These are phyloP conservation scores for Diplodus sargus DNA, from an alignment of 2,797 vertebrate species.

Conservation along the genomic window DNA sequence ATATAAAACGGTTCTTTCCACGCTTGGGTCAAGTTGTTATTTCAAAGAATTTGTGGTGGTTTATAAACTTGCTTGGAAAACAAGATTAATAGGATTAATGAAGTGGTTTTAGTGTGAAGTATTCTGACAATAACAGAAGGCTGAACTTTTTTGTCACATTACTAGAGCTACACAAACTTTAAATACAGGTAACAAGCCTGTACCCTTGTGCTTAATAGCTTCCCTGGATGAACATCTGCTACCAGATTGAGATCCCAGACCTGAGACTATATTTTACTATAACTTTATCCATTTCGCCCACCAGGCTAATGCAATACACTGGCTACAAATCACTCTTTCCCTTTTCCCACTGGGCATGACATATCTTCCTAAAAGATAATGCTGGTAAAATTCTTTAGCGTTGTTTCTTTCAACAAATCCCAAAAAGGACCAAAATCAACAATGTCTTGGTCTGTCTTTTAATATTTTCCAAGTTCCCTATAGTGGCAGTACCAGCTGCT, in stretches of 20 bases:
- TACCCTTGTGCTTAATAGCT: neutral
- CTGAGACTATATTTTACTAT: neutral
- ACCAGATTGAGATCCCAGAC: neutral
- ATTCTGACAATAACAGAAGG: constrained; percentile 10
- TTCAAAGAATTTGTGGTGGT: constrained; percentile 28
- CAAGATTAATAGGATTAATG: neutral
- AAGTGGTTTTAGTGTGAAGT: neutral
- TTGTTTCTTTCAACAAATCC: neutral
- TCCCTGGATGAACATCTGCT: neutral
- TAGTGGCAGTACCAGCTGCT: too few relatives aligned
- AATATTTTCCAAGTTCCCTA: neutral
- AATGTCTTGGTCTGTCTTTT: neutral
- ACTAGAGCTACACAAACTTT: neutral
- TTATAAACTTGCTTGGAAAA: constrained; percentile 36
- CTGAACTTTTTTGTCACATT: neutral
- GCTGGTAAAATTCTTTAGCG: neutral
- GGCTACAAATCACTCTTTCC: neutral
- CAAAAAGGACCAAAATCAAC: neutral
- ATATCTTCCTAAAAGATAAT: constrained; percentile 2
- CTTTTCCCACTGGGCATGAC: neutral
- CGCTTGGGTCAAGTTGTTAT: constrained; percentile 60
- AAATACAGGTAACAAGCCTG: neutral
- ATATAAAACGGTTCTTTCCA: constrained; percentile 54
- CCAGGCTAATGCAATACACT: neutral
- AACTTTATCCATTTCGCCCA: neutral